A percentile compares a stretch with the other conserved stretches of the same genome.
Conservation (phyloP, 1,140 invertebrate species). For the Hypothenemus hampei region DNA sequence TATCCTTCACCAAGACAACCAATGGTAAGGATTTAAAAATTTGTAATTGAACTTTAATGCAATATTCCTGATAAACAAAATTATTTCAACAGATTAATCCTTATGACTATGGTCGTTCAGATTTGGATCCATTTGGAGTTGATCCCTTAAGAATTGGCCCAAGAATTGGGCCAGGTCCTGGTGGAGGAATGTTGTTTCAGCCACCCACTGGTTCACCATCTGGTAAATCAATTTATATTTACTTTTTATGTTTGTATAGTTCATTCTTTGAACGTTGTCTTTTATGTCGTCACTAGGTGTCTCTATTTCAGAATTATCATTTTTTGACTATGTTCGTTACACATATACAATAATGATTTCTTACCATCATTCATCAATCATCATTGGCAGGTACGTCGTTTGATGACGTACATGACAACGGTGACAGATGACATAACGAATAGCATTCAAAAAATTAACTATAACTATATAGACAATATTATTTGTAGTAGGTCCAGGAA, state of each 20-base stretch:
- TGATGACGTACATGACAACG: too few species aligned
- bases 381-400: too few species aligned
- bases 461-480: too few species aligned
- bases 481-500: conserved; percentile 7
- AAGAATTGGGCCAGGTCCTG: conserved; percentile 21
- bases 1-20: background rate
- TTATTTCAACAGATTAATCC: background rate
- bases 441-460: too few species aligned
- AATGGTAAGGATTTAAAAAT: background rate
- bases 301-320: too few species aligned
- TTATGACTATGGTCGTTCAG: conserved; percentile 52
- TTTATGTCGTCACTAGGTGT: too few species aligned
- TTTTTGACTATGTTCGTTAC: too few species aligned
- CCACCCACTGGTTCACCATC: conserved; percentile 46
- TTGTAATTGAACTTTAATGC: background rate
- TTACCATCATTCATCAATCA: too few species aligned
- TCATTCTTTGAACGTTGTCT: background rate
- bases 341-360: too few species aligned
- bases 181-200: conserved; percentile 69
- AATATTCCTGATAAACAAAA: background rate
- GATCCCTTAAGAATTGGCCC: conserved; percentile 38
- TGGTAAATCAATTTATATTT: conserved; percentile 8
- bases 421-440: too few species aligned
- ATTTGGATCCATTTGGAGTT: conserved; percentile 65
- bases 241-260: background rate